Base-by-base conservation (phyloP, 2,888 invertebrate genomes). In the Plebejus anna region DNA sequence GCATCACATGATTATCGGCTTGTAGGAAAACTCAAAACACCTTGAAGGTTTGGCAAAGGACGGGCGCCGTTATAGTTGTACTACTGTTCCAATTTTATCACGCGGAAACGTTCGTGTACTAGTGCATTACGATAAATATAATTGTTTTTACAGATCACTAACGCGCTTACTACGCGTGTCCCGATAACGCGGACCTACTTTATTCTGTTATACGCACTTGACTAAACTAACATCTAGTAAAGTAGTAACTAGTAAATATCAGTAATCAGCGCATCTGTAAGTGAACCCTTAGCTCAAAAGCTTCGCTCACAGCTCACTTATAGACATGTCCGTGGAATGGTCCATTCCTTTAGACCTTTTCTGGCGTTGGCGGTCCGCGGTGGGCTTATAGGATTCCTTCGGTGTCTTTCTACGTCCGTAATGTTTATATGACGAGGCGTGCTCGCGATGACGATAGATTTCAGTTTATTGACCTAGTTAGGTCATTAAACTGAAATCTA, bases 21-120 rank as follows among this genome's bases (percentile, higher is more conserved):
- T 66, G 66, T 36, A 66, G 66, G 66, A 66, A 66, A 66, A 66
- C 13, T 5, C 66, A 66, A 66, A 66, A 66, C 13, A 13, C 66
- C 36, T 66, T 66, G 66, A 66, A 5, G 66, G 4, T 66, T 32
- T 13, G 66, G 32, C 13, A 36, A 22, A 66, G 5, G 32, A 16
- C 32, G 66, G 16, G 61, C 28, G 28, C 2, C 7, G 3, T 59
- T n/a, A 59, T 66, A 66, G 28, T 66, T 36, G 66, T 66, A 66
- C 22, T 22, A 32, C 32, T 32, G 66, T 32, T 66, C 59, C 61
- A 66, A 16, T 36, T 66, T 61, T 66, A 66, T 66, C 66, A 66
- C 16, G 32, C 66, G 66, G 66, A 66, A 66, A 36, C 6, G 6
- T 32, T 66, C 13, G 66, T 11, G 11, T 66, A 22, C 22, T 22